Percentiles rank a stretch among this genome's conserved stretches.
These are phyloP conservation scores for Notolepis coatsorum DNA, from an alignment of 2,797 vertebrate genomes.

Conservation along the genomic window DNA sequence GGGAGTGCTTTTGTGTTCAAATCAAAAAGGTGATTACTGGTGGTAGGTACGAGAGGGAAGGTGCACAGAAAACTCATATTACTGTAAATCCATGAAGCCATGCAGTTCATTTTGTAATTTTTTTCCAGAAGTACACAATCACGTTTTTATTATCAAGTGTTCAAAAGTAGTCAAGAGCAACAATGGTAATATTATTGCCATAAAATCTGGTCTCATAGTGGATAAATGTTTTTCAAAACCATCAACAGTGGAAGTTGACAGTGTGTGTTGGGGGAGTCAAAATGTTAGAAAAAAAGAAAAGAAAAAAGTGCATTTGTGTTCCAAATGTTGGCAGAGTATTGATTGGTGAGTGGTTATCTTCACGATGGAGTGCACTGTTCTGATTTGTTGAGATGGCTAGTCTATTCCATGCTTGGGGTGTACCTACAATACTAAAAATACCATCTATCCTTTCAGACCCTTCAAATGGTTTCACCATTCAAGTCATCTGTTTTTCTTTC, in stretches of 20 bases:
- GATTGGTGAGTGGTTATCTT: slow-evolving; percentile 17
- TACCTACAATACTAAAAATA: slow-evolving; percentile 44
- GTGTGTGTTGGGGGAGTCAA: neutral
- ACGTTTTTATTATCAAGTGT: slow-evolving; percentile 9
- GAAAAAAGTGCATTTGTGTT: slow-evolving; percentile 70
- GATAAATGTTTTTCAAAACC: slow-evolving; percentile 31
- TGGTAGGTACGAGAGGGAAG: no score
- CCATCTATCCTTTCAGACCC: slow-evolving; percentile 47
- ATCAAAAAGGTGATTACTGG: no score
- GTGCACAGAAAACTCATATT: no score
- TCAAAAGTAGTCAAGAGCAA: slow-evolving; percentile 11
- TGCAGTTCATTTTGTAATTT: slow-evolving; percentile 30
- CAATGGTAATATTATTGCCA: slow-evolving; percentile 20
- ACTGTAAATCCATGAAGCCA: no score
- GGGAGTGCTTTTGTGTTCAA: no score
- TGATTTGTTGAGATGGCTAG: slow-evolving; percentile 9
- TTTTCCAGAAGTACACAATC: slow-evolving; percentile 18
- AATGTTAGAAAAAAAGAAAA: no score
- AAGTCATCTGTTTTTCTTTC: slow-evolving; percentile 52
- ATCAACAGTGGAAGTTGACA: neutral
- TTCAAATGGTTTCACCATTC: slow-evolving; percentile 69
- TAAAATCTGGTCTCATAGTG: slow-evolving; percentile 26
- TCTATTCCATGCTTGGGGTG: slow-evolving; percentile 32
- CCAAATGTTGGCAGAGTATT: slow-evolving; percentile 23
- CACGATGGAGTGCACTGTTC: neutral